Conservation (phyloP, 2,113 vertebrate genomes). For the Sciurus niger region DNA sequence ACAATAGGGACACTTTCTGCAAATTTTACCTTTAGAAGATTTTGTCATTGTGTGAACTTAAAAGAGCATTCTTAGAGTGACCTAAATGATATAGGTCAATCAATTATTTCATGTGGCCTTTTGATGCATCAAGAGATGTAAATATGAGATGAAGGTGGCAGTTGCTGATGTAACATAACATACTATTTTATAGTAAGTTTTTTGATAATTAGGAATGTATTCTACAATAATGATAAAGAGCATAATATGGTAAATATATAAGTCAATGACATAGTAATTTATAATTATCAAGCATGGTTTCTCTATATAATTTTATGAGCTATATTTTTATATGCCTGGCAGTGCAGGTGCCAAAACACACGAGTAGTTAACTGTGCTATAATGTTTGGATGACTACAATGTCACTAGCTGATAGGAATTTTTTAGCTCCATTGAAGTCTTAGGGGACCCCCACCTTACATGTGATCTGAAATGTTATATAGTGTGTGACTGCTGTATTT, state of each 20-base stretch:
- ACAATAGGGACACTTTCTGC: neutral
- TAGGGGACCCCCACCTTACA: too few species aligned
- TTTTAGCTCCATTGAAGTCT: neutral
- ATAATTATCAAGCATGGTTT: neutral
- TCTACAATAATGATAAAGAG: neutral
- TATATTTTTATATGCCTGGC: neutral
- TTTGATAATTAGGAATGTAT: neutral
- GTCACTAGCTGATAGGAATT: neutral
- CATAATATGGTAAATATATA: neutral
- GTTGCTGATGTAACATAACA: neutral
- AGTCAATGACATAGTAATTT: neutral
- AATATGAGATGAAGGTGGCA: too few species aligned
- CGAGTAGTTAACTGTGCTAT: too few species aligned
- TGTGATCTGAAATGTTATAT: neutral
- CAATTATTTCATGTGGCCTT: neutral
- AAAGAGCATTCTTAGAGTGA: neutral
- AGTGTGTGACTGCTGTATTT: neutral
- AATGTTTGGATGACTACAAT: too few species aligned
- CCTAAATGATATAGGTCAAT: neutral
- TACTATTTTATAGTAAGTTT: neutral
- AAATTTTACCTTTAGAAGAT: neutral
- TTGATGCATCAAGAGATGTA: neutral
- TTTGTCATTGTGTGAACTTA: neutral
- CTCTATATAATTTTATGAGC: too few species aligned
- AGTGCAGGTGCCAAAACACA: neutral